Evolutionary conservation across 2,797 vertebrate species (phyloP), one percentile per base, ranked within the genome.

Genomic region (Trichosurus vulpecula): DNA sequence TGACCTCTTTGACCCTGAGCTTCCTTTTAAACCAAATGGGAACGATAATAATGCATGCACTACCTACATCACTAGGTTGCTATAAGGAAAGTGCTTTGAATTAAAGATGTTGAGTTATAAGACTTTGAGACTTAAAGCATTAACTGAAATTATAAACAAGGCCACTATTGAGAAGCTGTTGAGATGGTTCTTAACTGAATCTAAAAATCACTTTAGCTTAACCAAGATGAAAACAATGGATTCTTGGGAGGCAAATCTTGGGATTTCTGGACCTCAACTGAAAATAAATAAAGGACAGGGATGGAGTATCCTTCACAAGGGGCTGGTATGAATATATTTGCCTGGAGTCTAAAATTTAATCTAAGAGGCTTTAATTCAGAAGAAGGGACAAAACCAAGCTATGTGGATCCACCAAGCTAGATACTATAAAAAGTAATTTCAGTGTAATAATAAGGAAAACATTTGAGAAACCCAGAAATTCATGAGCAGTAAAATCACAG

Each of bases 141-240:
- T 47, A 81, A 25, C 81, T 81, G 8, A 81, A 25, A 81, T 47
- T 47, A 47, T 81, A 81, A 81, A 81, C n/a, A 81, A 47, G n/a
- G 22, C 22, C 9, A 81, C 8, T 12, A 41, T 25, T 81, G 41
- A 66, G 31, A 66, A 66, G 61, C 31, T 66, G 31, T n/a, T 66
- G 61, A 66, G 61, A n/a, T n/a, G 35, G 47, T 35, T 95, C 54
- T 53, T 90, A 91, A 95, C 55, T 54, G 94, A 91, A 66, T 90
- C 8, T 95, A 96, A 96, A 54, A 19, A 93, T 91, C 29, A 66
- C 51, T 5, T 92, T 93, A 91, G 25, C 93, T 93, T 58, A 95
- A 51, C 74, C 55, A 29, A 95, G n/a, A 92, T 0, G 4, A 94
- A 91, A 93, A 51, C 61, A 91, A 81, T 10, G 47, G 53, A n/a